Base-by-base conservation (phyloP, 2,797 vertebrate species). In the Threskiornis aethiopicus region DNA sequence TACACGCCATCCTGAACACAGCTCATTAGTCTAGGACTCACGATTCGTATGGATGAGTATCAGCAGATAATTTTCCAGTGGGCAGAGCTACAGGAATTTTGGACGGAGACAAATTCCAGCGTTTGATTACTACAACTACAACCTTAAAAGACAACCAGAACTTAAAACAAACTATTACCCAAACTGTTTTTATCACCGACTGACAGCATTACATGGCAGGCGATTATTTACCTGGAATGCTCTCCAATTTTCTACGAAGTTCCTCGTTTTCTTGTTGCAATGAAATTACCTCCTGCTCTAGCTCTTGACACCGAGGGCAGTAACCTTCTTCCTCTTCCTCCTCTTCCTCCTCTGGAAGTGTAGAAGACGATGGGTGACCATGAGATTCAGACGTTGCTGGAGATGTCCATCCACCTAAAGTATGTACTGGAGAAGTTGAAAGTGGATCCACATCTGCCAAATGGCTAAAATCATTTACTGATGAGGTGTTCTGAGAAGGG, bases 191-290 rank as follows among this genome's bases (percentile, higher is more conserved):
- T 79, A 71, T 69, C 46, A 42, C 28, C n/a, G 46, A 73, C 21
- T n/a, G 41, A 35, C 61, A 87, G 33, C 3, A 66, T 80, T 79
- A 73, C 6, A 11, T 33, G 13, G n/a, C 39, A 83, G 39, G 17
- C 20, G 35, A 77, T 71, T 44, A 73, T 81, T 93, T 98, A 99
- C 99, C 99, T 99, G 99, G 99, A 93, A 99, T 97, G 64, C 98
- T 99, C 96, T 99, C 99, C 97, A 99, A 92, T 95, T 99, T 99
- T 96, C 99, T 99, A 89, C 99, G 98, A 64, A 99, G 99, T 92
- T 99, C 99, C 97, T 99, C 99, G 3, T 99, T 99, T 97, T 99
- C 99, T 98, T 99, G 99, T 97, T 99, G 99, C 96, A 99, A 97
- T n/a, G 99, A 99, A 96, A 99, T 98, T 72, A 99, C 99, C 97